A percentile compares a stretch with the other conserved stretches of the same genome.
phyloP scores from a whole-genome alignment of 2,113 vertebrate genomes.

The Seriola aureovittata region DNA sequence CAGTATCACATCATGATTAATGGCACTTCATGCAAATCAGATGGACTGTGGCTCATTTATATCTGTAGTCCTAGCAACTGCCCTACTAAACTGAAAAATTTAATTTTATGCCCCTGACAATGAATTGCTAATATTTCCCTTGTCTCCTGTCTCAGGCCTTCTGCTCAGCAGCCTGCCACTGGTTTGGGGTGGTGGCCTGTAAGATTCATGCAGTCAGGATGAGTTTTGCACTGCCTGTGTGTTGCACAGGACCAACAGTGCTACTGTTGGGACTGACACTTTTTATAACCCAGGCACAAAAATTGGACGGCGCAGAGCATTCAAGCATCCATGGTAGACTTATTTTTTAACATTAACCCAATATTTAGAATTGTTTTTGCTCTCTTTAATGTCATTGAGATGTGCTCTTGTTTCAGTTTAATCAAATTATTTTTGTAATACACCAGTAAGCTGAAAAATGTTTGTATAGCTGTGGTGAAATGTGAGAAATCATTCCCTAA shows the following conservation, averaged over 20 bases:
- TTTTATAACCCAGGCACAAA: constrained; percentile 66
- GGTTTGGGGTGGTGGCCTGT: constrained; percentile 87
- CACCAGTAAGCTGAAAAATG: background rate
- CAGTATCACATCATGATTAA: background rate
- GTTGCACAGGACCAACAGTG: constrained; percentile 77
- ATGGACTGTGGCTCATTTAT: background rate
- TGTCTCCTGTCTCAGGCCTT: constrained; percentile 64
- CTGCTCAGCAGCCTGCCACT: constrained; percentile 85
- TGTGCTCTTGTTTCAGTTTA: background rate
- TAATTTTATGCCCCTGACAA: background rate
- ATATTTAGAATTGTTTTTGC: background rate
- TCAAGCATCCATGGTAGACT: constrained; percentile 10
- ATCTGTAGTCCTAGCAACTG: background rate
- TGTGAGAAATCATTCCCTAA: too few species aligned
- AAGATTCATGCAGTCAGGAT: constrained; percentile 85
- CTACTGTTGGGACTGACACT: constrained; percentile 79
- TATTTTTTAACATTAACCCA: background rate
- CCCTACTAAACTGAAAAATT: background rate
- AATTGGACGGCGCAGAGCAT: background rate
- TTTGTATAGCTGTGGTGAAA: too few species aligned
- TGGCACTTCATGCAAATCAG: background rate
- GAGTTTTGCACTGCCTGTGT: constrained; percentile 83
- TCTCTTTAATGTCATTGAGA: background rate
- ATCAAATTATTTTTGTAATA: background rate
- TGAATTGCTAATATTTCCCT: constrained; percentile 1